Conservation (phyloP, 2,113 vertebrate species). For the Cavia porcellus region DNA sequence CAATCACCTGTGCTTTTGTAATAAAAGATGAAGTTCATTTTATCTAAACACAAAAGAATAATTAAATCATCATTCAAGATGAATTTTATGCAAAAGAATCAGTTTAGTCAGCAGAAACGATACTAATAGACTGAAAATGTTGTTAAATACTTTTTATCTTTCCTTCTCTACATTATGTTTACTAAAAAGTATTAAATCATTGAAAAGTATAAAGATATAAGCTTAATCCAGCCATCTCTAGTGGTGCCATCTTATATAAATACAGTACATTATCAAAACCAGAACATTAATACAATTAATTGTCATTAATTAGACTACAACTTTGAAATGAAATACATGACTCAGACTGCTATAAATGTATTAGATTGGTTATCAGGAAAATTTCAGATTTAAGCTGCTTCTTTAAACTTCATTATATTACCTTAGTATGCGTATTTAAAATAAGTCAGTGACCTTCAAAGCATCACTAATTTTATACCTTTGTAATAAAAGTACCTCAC, state of each 20-base stretch:
- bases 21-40: slow-evolving; percentile 53
- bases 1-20: slow-evolving; percentile 35
- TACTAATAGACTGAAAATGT: background rate
- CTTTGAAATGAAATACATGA: background rate
- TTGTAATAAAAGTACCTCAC: background rate
- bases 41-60: slow-evolving; percentile 50
- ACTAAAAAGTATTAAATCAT: background rate
- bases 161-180: slow-evolving; percentile 6
- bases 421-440: background rate
- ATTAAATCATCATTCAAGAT: slow-evolving; percentile 51
- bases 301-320: background rate
- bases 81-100: slow-evolving; percentile 45
- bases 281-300: background rate
- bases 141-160: slow-evolving; percentile 21
- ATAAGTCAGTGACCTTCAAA: background rate
- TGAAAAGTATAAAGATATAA: background rate
- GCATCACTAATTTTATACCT: background rate
- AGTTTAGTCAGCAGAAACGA: slow-evolving; percentile 53
- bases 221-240: background rate
- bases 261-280: background rate
- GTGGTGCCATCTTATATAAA: background rate
- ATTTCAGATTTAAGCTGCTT: slow-evolving; percentile 15
- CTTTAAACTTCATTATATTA: background rate
- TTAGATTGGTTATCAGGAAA: background rate
- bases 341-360: background rate